Conservation (phyloP, 1,140 invertebrate genomes). For the Nylanderia fulva region DNA sequence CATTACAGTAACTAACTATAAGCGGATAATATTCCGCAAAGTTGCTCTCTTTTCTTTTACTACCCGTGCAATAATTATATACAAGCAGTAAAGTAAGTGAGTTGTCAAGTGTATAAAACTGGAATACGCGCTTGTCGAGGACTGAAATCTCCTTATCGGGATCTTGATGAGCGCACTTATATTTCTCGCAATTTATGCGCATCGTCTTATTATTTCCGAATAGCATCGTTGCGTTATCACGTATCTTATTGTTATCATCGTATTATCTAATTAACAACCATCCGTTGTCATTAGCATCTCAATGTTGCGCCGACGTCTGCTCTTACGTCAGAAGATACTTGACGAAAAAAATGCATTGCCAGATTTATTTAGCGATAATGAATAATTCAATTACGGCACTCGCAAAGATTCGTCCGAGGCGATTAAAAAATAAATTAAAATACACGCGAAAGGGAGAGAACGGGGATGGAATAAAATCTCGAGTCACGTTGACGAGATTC, state of each 20-base stretch:
- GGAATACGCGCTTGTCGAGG: conserved; percentile 12
- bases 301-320: background rate
- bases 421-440: background rate
- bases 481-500: conserved; percentile 39
- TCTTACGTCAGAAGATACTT: background rate
- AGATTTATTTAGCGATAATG: background rate
- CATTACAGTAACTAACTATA: conserved; percentile 67
- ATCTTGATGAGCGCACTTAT: background rate
- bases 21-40: conserved; percentile 36
- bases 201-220: background rate
- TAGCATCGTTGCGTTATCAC: background rate
- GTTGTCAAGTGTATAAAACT: conserved; percentile 55
- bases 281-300: background rate
- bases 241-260: conserved; percentile 8
- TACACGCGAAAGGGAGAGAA: background rate
- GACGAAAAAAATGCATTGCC: background rate
- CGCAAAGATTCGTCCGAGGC: background rate
- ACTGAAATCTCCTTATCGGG: conserved; percentile 41
- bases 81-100: conserved; percentile 53
- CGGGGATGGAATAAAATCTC: background rate
- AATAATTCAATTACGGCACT: background rate
- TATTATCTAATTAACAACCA: conserved; percentile 3
- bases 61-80: conserved; percentile 50
- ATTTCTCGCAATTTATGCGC: conserved; percentile 26
- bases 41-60: conserved; percentile 43